Conservation (phyloP, 2,113 vertebrate species). For the Orcinus orca region DNA sequence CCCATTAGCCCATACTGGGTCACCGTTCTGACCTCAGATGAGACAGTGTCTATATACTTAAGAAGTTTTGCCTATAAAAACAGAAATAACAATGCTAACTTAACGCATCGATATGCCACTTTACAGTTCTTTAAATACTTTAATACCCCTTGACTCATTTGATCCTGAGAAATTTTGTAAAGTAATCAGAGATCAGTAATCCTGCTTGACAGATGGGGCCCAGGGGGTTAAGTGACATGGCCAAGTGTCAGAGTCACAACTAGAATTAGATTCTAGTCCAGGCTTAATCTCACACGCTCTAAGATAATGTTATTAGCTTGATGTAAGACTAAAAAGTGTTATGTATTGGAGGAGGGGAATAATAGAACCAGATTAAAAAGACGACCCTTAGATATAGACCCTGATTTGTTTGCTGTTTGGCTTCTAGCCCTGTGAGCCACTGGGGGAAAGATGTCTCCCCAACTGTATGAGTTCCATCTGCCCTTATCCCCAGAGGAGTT, state of each 20-base stretch:
- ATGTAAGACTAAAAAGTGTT: not conserved
- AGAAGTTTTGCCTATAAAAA: not conserved
- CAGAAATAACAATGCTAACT: not conserved
- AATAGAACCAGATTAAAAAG: not conserved
- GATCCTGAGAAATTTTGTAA: not conserved
- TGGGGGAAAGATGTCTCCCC: constrained; percentile 50
- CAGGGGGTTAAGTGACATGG: not conserved
- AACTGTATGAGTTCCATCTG: constrained; percentile 85
- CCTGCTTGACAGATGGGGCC: not conserved
- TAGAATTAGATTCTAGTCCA: constrained; percentile 11
- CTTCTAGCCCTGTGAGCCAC: constrained; percentile 51
- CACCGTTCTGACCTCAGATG: not conserved
- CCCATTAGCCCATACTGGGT: not conserved
- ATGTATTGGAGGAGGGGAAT: not conserved
- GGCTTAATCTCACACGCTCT: not conserved
- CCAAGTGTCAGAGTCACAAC: not conserved
- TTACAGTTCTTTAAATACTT: constrained; percentile 24
- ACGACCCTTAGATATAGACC: not conserved
- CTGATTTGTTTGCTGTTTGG: constrained; percentile 24
- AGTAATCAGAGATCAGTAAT: not conserved
- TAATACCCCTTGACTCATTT: not conserved
- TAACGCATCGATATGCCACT: not conserved
- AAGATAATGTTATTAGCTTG: not conserved
- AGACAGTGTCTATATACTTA: not conserved
- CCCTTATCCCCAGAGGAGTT: constrained; percentile 88